phyloP scores from a whole-genome alignment of 2,113 vertebrate genomes.

The Odontophorus gujanensis region DNA sequence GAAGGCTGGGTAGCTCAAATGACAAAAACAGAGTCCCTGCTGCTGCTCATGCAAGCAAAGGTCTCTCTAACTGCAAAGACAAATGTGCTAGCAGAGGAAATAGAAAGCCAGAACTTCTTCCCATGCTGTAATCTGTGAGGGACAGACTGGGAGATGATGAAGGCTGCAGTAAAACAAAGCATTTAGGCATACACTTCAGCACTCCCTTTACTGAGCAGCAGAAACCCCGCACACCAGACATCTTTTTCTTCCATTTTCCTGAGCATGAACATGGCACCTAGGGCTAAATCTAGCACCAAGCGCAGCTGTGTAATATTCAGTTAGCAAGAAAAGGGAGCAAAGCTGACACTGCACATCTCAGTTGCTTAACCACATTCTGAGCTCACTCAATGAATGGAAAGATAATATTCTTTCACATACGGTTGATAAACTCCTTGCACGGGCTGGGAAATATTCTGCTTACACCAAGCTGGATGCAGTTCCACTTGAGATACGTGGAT shows the following conservation, averaged over 20 bases:
- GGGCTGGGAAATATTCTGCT: background rate
- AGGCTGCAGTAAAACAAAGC: background rate
- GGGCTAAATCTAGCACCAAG: constrained; percentile 19
- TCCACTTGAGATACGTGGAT: background rate
- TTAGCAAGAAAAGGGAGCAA: background rate
- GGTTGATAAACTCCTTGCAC: background rate
- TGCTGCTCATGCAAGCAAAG: background rate
- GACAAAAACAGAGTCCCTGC: background rate
- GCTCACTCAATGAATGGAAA: background rate
- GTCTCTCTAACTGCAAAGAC: background rate
- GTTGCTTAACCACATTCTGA: background rate
- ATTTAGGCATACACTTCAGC: background rate
- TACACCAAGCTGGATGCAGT: background rate
- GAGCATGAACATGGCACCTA: background rate
- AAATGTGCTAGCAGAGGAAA: constrained; percentile 2
- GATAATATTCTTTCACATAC: background rate
- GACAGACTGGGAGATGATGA: constrained; percentile 3
- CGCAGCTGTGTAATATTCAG: background rate
- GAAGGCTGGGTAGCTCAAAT: background rate
- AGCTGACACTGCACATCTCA: background rate
- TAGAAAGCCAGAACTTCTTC: background rate
- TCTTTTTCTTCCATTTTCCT: constrained; percentile 49
- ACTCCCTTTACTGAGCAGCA: constrained; percentile 32
- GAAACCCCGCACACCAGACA: background rate
- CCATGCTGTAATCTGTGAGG: background rate